These are phyloP conservation scores for Neuroscelio doddi DNA, from an alignment of 2,888 invertebrate genomes.

Conservation along the genomic window DNA sequence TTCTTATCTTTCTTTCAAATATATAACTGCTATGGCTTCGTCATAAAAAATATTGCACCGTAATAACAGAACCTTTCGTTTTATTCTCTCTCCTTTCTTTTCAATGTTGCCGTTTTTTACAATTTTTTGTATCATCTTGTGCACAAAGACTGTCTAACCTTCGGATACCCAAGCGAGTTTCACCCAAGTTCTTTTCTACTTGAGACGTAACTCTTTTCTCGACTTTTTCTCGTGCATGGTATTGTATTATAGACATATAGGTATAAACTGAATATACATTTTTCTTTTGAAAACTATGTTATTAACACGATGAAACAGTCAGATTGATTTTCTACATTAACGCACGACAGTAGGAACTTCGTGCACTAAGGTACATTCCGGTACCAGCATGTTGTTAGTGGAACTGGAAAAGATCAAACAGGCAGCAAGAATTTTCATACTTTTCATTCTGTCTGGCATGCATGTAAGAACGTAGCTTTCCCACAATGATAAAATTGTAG, in stretches of 20 bases:
- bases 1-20: slow-evolving; percentile 7
- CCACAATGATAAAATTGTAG: too few species aligned
- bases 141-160: slow-evolving; percentile 32
- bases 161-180: slow-evolving; percentile 32
- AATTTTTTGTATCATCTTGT: slow-evolving; percentile 26
- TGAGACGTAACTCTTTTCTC: slow-evolving; percentile 27
- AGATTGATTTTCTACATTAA: slow-evolving; percentile 14
- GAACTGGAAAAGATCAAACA: not conserved
- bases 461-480: slow-evolving; percentile 4
- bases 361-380: slow-evolving; percentile 7
- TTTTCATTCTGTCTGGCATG: slow-evolving; percentile 9
- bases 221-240: slow-evolving; percentile 26
- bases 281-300: slow-evolving; percentile 22
- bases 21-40: slow-evolving; percentile 4
- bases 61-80: slow-evolving; percentile 24
- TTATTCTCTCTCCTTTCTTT: slow-evolving; percentile 23
- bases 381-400: slow-evolving; percentile 13
- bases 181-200: slow-evolving; percentile 32
- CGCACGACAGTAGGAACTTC: slow-evolving; percentile 23
- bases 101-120: slow-evolving; percentile 6
- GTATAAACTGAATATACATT: slow-evolving; percentile 17
- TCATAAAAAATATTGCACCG: slow-evolving; percentile 19
- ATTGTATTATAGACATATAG: slow-evolving; percentile 29
- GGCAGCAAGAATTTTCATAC: not conserved
- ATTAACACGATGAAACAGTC: slow-evolving; percentile 20